phyloP scores from a whole-genome alignment of 2,888 invertebrate species.

The Emmelina monodactyla region DNA sequence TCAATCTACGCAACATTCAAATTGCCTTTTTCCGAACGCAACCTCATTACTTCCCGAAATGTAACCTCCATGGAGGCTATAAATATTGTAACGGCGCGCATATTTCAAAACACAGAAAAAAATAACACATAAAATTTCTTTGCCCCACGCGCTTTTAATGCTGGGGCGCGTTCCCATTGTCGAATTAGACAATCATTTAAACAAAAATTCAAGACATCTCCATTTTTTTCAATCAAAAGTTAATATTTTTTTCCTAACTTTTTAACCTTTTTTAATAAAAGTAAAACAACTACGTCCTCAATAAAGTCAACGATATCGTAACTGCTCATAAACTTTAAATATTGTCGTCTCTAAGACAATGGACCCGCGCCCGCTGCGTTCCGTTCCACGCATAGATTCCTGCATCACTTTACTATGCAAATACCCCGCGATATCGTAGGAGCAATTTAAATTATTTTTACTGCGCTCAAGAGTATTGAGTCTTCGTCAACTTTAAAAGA shows the following conservation, averaged over 20 bases:
- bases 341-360: no score
- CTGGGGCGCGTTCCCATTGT: slow-evolving; percentile 35
- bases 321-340: no score
- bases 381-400: slow-evolving; percentile 60
- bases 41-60: slow-evolving; percentile 65
- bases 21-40: slow-evolving; percentile 63
- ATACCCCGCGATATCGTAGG: slow-evolving; percentile 59
- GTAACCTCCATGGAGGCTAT: slow-evolving; percentile 63
- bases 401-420: slow-evolving; percentile 68
- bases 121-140: slow-evolving; percentile 62
- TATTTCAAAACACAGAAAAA: slow-evolving; percentile 65
- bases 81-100: slow-evolving; percentile 63
- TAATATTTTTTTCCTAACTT: no score
- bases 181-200: no score
- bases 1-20: slow-evolving; percentile 63
- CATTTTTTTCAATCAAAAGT: no score
- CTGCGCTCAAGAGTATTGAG: slow-evolving; percentile 64
- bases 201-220: no score
- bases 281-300: background rate
- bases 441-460: slow-evolving; percentile 69
- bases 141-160: slow-evolving; percentile 54
- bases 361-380: slow-evolving; percentile 32
- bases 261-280: no score
- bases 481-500: slow-evolving; percentile 36
- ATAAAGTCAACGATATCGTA: background rate